Evolutionary conservation across 2,113 vertebrate genomes (phyloP), one percentile per base, ranked within the genome.

Genomic region (Phyllopteryx taeniolatus): DNA sequence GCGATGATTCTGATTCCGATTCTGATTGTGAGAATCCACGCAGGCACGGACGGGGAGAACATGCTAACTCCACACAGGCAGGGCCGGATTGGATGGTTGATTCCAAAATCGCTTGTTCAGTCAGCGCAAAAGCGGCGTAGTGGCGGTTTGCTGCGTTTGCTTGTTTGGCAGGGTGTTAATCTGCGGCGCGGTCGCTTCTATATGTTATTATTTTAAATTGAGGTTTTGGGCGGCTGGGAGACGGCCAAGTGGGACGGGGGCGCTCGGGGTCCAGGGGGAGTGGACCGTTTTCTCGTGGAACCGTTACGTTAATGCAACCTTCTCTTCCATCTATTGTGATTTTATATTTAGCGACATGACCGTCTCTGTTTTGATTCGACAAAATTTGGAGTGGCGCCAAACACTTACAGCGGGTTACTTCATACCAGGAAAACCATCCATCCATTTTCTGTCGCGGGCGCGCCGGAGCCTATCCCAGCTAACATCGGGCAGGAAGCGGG

Each of bases 201-300:
- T 73, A 51, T 47, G 68, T 35, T 72, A 64, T 72, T 79, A 64
- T 72, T 79, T 70, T 73, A 67, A 78, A 70, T 33, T 60, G 66
- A 79, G 39, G 12, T 72, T 77, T 74, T n/a, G 47, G 66, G 75
- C 73, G 77, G 67, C 27, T 56, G 22, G 59, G 39, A 33, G 33
- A 54, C 46, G 42, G 70, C 17, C 60, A 46, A 68, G n/a, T 67
- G 5, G 39, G 42, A 66, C n/a, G 54, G 67, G 74, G 69, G 71
- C 53, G 75, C 39, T 19, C 62, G 73, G 87, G 89, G 87, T 88
- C 86, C 85, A 79, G 86, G 83, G 85, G 91, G 87, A 87, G 88
- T 87, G 27, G 75, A 85, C 80, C 79, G 83, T 75, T 64, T 64
- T 64, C 39, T 43, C 42, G 27, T 46, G n/a, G 63, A 46, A n/a